Base-by-base conservation (phyloP, 2,797 vertebrate species). In the Rhinogobio ventralis region DNA sequence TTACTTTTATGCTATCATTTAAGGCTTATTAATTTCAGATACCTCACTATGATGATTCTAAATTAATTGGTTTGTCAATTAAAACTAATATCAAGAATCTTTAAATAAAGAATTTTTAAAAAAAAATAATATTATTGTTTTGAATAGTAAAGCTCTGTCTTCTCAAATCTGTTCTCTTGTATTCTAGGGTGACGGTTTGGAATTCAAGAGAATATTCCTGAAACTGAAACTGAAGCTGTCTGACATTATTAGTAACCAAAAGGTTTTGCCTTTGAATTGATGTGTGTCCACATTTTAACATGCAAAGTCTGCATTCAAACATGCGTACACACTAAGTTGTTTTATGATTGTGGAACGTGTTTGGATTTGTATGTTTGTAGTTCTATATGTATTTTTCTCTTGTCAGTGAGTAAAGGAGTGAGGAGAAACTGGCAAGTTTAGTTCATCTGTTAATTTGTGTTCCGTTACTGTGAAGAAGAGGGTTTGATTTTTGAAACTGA, bases 151-250 rank as follows among this genome's bases (percentile, higher is more conserved):
- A 75, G 11, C 2, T 46, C 42, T 71, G 46, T 36, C 11, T 39
- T 72, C 19, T 33, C 9, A 81, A 86, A 23, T 60, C 5, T 7
- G 0, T 72, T 66, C 5, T 33, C 28, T 60, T 28, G 60, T 74
- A 90, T 86, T 92, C 57, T 88, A 99, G 98, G 98, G 98, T 0
- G 98, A 99, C 2, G 98, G 98, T 77, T 93, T 99, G 90, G 98
- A 99, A 93, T 99, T 99, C 91, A 99, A 99, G 91, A 95, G 96
- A 87, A 96, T 96, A 83, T 99, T 99, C 92, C 90, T 99, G 91
- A 98, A 96, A 86, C 96, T 99, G 87, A 99, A 98, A 89, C 96
- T 95, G 90, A 97, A 97, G 87, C 94, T 99, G 13, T 91, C 94
- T 5, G 96, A 97, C 86, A 93, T 99, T 45, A 90, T 99, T 91